phyloP scores from a whole-genome alignment of 2,888 invertebrate species.

The Vandiemenella viatica region DNA sequence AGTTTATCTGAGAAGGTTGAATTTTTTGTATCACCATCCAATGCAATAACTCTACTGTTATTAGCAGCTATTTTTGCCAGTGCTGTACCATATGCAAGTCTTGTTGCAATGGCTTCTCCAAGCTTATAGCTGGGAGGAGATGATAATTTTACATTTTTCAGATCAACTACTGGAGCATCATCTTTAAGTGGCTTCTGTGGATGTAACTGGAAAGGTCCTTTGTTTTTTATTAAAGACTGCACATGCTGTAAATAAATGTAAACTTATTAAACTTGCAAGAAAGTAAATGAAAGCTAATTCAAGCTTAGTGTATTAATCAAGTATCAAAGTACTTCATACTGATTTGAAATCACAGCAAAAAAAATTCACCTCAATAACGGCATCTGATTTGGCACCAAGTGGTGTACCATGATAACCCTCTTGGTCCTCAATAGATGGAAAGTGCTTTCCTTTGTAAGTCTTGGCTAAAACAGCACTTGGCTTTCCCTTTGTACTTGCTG shows the following conservation, averaged over 20 bases:
- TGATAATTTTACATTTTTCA: constrained; percentile 54
- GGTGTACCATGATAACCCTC: constrained; percentile 99
- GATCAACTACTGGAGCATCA: constrained; percentile 57
- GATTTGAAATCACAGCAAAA: too few relatives aligned
- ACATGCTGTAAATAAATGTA: constrained; percentile 36
- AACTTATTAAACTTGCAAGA: constrained; percentile 3
- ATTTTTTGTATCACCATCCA: constrained; percentile 98
- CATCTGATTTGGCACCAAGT: constrained; percentile 64
- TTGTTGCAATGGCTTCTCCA: constrained; percentile 68
- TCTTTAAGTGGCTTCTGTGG: constrained; percentile 46
- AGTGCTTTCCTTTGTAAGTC: constrained; percentile 87
- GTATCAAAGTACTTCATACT: neutral
- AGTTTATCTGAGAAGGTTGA: constrained; percentile 93
- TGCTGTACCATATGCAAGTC: constrained; percentile 88
- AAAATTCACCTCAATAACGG: constrained; percentile 38
- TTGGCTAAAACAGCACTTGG: constrained; percentile 92
- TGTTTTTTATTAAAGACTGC: constrained; percentile 49
- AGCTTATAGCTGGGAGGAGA: constrained; percentile 69
- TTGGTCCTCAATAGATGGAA: constrained; percentile 77
- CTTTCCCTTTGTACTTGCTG: constrained; percentile 52
- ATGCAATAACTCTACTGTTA: constrained; percentile 65
- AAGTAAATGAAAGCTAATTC: constrained; percentile 17
- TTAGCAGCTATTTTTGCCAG: constrained; percentile 67
- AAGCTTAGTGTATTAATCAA: neutral
- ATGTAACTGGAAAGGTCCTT: constrained; percentile 42